Base-by-base conservation (phyloP, 2,113 vertebrate genomes). In the Calidris pugnax region DNA sequence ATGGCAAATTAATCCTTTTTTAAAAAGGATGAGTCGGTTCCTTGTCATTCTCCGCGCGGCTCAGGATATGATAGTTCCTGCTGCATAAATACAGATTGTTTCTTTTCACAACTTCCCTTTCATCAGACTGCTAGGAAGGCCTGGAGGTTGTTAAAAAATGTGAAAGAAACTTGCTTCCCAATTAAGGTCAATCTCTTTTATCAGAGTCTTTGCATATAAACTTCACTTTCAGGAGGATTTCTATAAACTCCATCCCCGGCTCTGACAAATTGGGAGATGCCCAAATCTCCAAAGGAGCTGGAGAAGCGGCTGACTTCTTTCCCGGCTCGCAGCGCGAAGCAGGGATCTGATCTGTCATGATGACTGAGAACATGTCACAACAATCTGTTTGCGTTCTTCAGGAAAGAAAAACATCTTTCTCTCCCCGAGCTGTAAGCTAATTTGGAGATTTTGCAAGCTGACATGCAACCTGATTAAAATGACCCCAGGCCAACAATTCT, bases 381-480 rank as follows among this genome's bases (percentile, higher is more conserved):
- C 98, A 98, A 97, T 98, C 97, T 98, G 98, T 97, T 98, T 97
- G 97, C 37, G 10, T 98, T 98, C 97, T 96, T 97, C 90, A 90
- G 85, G 95, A 98, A 96, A 97, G 97, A 97, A 97, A 97, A 98
- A 93, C 98, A 97, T 98, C 98, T 98, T 98, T 97, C 90, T 97
- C 82, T 98, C 97, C 97, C 84, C 88, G 57, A 97, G 98, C 97
- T 96, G 97, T 71, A 90, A 97, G 96, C 96, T 98, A 97, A 98
- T 98, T 98, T 98, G 97, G 98, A 98, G 97, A 97, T 97, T 98
- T 98, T 97, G 98, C 96, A 96, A 98, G 97, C 96, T 98, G 98
- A 98, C 97, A 97, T 93, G 92, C 95, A 96, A 95, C 97, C 96
- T 98, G 98, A 98, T 98, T 98, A 98, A 98, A 98, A 98, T 98